Evolutionary conservation across 2,113 vertebrate species (phyloP).

Genomic region (Typhlomys cinereus): DNA sequence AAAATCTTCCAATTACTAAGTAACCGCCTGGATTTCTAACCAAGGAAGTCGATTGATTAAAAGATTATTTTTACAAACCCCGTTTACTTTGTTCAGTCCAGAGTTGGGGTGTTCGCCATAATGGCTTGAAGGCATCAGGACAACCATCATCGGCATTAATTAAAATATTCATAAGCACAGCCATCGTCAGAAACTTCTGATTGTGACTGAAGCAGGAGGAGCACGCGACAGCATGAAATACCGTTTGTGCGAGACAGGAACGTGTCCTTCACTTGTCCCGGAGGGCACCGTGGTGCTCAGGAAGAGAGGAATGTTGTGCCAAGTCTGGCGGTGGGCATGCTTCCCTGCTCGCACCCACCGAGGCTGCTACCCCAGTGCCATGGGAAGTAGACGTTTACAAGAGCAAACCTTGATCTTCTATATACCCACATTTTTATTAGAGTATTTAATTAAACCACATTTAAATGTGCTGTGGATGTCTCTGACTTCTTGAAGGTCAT

Average conservation of each 20-base stretch:
- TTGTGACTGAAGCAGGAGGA: slow-evolving; percentile 44
- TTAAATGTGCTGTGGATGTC: background rate
- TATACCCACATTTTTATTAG: background rate
- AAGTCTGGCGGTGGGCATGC: background rate
- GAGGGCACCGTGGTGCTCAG: background rate
- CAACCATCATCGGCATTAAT: slow-evolving; percentile 37
- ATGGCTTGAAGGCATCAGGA: slow-evolving; percentile 17
- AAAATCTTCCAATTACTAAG: slow-evolving; percentile 62
- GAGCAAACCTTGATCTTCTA: background rate
- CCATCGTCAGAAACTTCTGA: background rate
- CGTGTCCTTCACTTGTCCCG: background rate
- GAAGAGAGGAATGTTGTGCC: background rate
- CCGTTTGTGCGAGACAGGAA: background rate
- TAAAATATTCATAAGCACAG: slow-evolving; percentile 61
- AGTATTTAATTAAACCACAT: background rate
- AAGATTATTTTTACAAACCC: slow-evolving; percentile 31
- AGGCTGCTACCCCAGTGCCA: background rate
- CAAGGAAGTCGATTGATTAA: slow-evolving; percentile 62
- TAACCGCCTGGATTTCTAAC: slow-evolving; percentile 57
- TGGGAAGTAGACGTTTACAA: background rate
- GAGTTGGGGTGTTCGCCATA: slow-evolving; percentile 45
- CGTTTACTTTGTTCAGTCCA: slow-evolving; percentile 52
- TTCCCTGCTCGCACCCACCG: background rate
- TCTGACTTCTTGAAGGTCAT: background rate
- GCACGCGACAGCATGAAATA: slow-evolving; percentile 6